A percentile compares a stretch with the other conserved stretches of the same genome.
phyloP scores from a whole-genome alignment of 2,888 invertebrate genomes.

The Coecobrya sp. region DNA sequence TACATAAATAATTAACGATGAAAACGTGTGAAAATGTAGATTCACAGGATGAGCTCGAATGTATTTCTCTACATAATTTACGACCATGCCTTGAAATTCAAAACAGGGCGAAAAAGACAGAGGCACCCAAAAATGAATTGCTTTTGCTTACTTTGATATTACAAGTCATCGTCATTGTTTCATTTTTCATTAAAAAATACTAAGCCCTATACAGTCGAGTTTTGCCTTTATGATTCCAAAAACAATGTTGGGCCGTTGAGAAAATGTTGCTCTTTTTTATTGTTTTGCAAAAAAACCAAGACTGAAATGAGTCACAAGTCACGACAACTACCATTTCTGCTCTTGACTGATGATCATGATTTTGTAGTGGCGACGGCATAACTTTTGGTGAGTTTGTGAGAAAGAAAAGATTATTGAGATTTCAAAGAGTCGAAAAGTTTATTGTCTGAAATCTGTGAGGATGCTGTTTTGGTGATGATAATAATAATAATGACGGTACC shows the following conservation, averaged over 20 bases:
- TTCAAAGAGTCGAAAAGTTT: constrained; percentile 60
- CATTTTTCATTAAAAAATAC: constrained; percentile 41
- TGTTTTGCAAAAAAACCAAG: constrained; percentile 14
- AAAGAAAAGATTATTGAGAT: constrained; percentile 63
- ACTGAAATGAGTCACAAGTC: constrained; percentile 49
- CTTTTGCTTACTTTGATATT: neutral
- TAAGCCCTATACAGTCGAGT: neutral
- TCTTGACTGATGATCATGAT: constrained; percentile 67
- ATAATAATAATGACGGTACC: constrained; percentile 26
- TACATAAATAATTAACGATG: constrained; percentile 60
- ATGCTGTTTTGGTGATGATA: no score
- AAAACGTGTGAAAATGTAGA: constrained; percentile 67
- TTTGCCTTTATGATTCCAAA: neutral
- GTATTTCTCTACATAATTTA: constrained; percentile 22
- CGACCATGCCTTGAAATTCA: constrained; percentile 1
- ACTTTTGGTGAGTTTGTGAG: constrained; percentile 37
- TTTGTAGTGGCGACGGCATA: constrained; percentile 19
- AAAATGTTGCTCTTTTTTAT: neutral
- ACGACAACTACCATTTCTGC: constrained; percentile 69
- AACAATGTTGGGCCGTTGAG: constrained; percentile 14
- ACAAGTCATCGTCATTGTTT: neutral
- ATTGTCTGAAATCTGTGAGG: neutral
- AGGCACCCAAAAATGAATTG: neutral
- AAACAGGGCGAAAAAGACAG: neutral
- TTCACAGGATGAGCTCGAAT: neutral